phyloP scores from a whole-genome alignment of 2,797 vertebrate genomes.

The Lepus oiostolus region DNA sequence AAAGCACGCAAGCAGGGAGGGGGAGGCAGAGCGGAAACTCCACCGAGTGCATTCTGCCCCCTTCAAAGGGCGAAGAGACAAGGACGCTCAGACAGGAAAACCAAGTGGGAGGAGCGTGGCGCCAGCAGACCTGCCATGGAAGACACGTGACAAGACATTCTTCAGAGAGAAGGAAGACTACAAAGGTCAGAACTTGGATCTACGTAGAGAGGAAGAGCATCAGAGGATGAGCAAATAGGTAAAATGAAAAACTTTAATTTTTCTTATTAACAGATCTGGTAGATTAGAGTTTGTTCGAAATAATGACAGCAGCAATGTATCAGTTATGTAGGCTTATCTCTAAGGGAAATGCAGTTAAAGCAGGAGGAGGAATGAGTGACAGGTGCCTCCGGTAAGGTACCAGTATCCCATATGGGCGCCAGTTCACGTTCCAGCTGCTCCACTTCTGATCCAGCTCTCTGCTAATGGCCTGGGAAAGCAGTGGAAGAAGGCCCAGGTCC shows the following conservation, averaged over 20 bases:
- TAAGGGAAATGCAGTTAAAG: no score
- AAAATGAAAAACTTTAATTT: not conserved
- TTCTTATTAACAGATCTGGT: not conserved
- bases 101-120: not conserved
- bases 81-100: not conserved
- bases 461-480: no score
- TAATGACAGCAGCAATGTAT: not conserved
- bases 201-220: not conserved
- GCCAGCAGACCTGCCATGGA: not conserved
- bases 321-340: not conserved
- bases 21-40: not conserved
- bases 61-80: not conserved
- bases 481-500: no score
- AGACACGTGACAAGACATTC: not conserved
- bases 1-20: not conserved
- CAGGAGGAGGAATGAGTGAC: not conserved
- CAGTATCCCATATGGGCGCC: no score
- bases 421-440: no score
- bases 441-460: no score
- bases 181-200: not conserved
- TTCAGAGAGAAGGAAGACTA: not conserved
- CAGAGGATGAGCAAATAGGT: not conserved
- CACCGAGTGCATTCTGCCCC: not conserved
- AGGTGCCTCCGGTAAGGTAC: no score
- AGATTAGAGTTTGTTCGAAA: not conserved